Percentiles rank a stretch among this genome's conserved stretches.
Evolutionary conservation across 2,888 invertebrate genomes (phyloP).

Genomic region (Enoplolaimus lenunculus): DNA sequence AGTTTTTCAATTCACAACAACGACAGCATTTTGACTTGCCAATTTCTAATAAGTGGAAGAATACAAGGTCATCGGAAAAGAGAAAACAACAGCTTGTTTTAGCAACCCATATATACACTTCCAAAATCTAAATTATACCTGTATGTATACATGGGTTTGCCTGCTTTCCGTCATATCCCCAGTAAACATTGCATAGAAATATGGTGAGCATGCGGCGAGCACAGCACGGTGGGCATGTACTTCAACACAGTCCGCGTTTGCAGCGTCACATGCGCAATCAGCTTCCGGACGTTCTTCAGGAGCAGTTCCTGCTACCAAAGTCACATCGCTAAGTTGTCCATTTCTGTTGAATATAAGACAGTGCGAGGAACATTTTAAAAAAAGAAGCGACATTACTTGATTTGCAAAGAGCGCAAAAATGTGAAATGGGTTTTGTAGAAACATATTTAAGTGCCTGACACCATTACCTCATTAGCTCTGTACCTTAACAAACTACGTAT

Average conservation of each 20-base stretch:
- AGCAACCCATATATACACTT: no score
- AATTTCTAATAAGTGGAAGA: no score
- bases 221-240: constrained; percentile 53
- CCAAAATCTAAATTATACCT: no score
- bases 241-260: constrained; percentile 5
- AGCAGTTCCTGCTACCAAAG: constrained; percentile 20
- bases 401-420: background rate
- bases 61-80: no score
- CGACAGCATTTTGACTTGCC: no score
- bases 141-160: constrained; percentile 46
- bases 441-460: no score
- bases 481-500: no score
- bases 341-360: constrained; percentile 3
- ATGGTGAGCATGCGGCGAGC: constrained; percentile 90
- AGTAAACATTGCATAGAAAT: constrained; percentile 89
- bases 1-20: no score
- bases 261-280: background rate
- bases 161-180: constrained; percentile 45
- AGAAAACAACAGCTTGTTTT: no score
- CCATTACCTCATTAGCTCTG: no score
- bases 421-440: background rate
- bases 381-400: background rate
- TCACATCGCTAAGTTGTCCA: constrained; percentile 20
- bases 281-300: constrained; percentile 21
- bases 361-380: background rate